Conservation (phyloP, 2,113 vertebrate genomes). For the Agapornis roseicollis region DNA sequence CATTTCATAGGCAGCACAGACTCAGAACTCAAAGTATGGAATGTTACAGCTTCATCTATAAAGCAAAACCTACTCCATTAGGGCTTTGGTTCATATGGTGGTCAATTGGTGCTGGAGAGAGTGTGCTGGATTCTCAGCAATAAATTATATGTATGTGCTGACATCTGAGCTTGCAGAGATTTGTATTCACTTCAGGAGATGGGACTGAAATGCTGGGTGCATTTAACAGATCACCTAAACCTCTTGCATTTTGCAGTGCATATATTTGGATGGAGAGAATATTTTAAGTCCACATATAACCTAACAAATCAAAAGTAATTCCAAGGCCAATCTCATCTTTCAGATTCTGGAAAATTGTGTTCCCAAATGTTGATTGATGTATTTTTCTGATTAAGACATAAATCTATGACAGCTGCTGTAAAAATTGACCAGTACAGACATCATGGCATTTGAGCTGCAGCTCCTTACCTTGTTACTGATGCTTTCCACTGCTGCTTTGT, state of each 20-base stretch:
- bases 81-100: neutral
- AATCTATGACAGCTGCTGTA: neutral
- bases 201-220: neutral
- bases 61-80: neutral
- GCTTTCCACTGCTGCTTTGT: constrained; percentile 24
- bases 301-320: neutral
- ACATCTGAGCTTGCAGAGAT: neutral
- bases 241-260: neutral
- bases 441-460: neutral
- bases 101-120: neutral
- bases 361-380: neutral
- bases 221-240: neutral
- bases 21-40: neutral
- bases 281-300: neutral
- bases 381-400: neutral
- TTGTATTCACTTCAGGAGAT: neutral
- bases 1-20: neutral
- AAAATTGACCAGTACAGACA: neutral
- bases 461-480: constrained; percentile 66
- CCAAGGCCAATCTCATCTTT: neutral
- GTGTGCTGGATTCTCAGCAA: neutral
- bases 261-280: neutral
- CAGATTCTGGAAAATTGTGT: neutral
- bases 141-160: neutral
- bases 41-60: neutral